Evolutionary conservation across 2,797 vertebrate species (phyloP).

Genomic region (Acipenser oxyrinchus): DNA sequence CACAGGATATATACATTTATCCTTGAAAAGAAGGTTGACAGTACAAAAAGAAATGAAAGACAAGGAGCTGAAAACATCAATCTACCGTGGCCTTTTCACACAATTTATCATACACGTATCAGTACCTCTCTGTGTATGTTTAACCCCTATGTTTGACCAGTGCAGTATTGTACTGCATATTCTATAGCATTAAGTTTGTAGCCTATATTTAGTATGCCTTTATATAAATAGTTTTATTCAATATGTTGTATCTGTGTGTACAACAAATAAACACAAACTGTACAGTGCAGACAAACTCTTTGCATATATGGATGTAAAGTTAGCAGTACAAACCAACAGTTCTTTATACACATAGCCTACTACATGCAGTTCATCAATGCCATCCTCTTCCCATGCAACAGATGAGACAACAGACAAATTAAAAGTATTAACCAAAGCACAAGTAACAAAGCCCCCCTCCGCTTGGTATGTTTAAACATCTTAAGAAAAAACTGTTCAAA

Average conservation of each 20-base stretch:
- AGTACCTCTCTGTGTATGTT: constrained; percentile 56
- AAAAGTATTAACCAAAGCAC: constrained; percentile 43
- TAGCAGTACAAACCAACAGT: constrained; percentile 69
- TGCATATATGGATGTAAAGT: constrained; percentile 84
- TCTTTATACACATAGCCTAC: constrained; percentile 70
- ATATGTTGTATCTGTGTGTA: constrained; percentile 73
- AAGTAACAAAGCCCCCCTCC: constrained; percentile 32
- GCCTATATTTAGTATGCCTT: constrained; percentile 66
- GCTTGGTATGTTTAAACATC: constrained; percentile 30
- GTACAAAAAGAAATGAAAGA: constrained; percentile 43
- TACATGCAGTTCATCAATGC: constrained; percentile 64
- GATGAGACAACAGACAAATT: constrained; percentile 54
- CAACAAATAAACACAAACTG: constrained; percentile 81
- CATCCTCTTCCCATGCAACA: constrained; percentile 65
- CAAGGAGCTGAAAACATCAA: constrained; percentile 31
- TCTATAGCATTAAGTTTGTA: constrained; percentile 75
- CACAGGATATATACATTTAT: constrained; percentile 23
- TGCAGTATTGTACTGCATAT: constrained; percentile 73
- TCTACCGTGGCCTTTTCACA: constrained; percentile 61
- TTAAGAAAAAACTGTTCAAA: constrained; percentile 36
- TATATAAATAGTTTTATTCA: constrained; percentile 88
- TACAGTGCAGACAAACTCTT: constrained; percentile 84
- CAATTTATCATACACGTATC: constrained; percentile 35
- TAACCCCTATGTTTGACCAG: constrained; percentile 54
- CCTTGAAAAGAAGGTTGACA: constrained; percentile 37